Conservation (phyloP, 2,113 vertebrate species). For the Argyrosomus japonicus region DNA sequence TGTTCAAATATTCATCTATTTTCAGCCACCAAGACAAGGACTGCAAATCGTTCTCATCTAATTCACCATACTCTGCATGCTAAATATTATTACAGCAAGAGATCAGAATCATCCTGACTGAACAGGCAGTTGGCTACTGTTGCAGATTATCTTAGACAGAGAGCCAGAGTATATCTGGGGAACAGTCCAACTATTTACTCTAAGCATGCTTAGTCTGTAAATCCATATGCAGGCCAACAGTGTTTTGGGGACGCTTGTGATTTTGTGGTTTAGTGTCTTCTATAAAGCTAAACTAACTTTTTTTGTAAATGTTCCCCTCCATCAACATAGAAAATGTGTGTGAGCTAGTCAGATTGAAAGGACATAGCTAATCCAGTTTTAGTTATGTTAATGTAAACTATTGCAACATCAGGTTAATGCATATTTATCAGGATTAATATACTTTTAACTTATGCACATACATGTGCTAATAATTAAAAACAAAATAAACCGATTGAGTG, state of each 20-base stretch:
- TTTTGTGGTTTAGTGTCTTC: slow-evolving; percentile 48
- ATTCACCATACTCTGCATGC: slow-evolving; percentile 30
- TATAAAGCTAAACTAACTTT: slow-evolving; percentile 25
- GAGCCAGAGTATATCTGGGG: slow-evolving; percentile 62
- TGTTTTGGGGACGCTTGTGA: slow-evolving; percentile 63
- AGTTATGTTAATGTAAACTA: not conserved
- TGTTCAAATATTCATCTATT: slow-evolving; percentile 19
- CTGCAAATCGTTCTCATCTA: slow-evolving; percentile 35
- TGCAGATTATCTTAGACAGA: slow-evolving; percentile 66
- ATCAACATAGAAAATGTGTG: not conserved
- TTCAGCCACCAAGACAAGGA: slow-evolving; percentile 17
- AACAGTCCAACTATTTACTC: slow-evolving; percentile 68
- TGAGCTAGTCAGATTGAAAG: not conserved
- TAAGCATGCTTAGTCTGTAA: slow-evolving; percentile 64
- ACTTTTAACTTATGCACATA: not conserved
- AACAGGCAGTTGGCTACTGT: slow-evolving; percentile 61
- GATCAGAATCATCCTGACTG: slow-evolving; percentile 59
- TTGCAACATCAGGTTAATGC: slow-evolving; percentile 1
- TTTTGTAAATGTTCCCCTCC: not conserved
- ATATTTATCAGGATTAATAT: not conserved
- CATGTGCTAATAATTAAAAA: not conserved
- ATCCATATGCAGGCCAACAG: slow-evolving; percentile 61
- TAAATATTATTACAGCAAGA: slow-evolving; percentile 51
- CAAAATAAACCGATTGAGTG: not conserved
- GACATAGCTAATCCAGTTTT: not conserved